Base-by-base conservation (phyloP, 2,797 vertebrate genomes). In the Lerista edwardsae region DNA sequence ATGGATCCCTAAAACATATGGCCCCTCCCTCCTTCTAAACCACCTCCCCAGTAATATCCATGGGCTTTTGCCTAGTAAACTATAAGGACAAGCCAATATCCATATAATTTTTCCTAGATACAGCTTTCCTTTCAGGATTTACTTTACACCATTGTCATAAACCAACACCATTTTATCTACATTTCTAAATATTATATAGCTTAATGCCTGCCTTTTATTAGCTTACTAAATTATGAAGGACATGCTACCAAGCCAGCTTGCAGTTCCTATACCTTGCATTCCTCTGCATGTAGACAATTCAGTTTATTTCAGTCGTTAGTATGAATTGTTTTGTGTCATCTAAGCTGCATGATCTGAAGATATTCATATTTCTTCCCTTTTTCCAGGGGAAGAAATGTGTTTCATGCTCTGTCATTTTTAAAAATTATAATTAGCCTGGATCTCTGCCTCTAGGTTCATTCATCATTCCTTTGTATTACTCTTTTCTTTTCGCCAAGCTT, bases 321-420 rank as follows among this genome's bases (percentile, higher is more conserved):
- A 89, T 94, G 86, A 95, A 92, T 94, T 94, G 90, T 88, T 90
- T 88, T 84, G 92, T 90, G 88, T 91, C 80, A 89, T 93, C 59
- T 79, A 79, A 93, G 84, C 83, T 91, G 62, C 75, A 79, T 84
- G 83, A 93, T 92, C 51, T 61, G 85, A 90, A 94, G 74, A 84
- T 67, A 25, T 75, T 95, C 81, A 89, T 90, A 90, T 92, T 86
- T 90, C 68, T 75, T 93, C 85, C 86, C 29, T 89, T 93, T 83
- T 36, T 86, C n/a, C 65, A 79, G 86, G 79, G 89, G 84, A 94
- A 91, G 71, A 57, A 91, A 78, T 68, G 80, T 67, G 90, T 93
- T 91, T 41, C 14, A 80, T 89, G 44, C 44, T 82, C 23, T 59
- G 47, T 2, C 39, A 85, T 74, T 86, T 64, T 3, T 57, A 75